These are phyloP conservation scores for Eulithis prunata DNA, from an alignment of 2,888 invertebrate species.

Conservation along the genomic window DNA sequence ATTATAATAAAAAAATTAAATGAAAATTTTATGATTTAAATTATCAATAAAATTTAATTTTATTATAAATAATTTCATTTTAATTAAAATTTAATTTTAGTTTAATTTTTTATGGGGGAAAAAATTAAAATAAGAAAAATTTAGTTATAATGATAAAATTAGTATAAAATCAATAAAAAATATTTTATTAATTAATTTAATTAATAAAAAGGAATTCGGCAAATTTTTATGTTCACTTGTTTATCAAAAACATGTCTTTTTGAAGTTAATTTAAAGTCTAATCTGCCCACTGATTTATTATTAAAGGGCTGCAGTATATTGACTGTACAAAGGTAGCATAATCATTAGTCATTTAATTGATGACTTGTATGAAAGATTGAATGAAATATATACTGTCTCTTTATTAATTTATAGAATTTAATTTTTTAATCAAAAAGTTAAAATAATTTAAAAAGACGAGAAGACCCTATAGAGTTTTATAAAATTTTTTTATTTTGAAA, in stretches of 20 bases:
- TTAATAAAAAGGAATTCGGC: constrained; percentile 86
- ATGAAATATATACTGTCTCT: constrained; percentile 87
- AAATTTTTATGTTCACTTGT: constrained; percentile 87
- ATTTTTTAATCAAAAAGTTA: constrained; percentile 86
- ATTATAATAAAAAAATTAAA: constrained; percentile 71
- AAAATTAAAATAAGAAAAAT: constrained; percentile 72
- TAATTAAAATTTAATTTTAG: constrained; percentile 57
- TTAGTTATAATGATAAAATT: constrained; percentile 85
- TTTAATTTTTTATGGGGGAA: constrained; percentile 75
- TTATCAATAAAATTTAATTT: constrained; percentile 82
- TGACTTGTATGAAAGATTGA: constrained; percentile 90
- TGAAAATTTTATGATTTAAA: constrained; percentile 83
- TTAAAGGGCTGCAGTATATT: constrained; percentile 92
- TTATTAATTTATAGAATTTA: constrained; percentile 67
- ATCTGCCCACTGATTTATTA: constrained; percentile 88
- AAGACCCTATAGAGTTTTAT: constrained; percentile 91
- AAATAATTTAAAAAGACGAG: constrained; percentile 88
- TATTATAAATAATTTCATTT: constrained; percentile 73
- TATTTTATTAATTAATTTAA: constrained; percentile 57
- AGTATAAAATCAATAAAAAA: constrained; percentile 69
- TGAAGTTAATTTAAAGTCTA: constrained; percentile 85
- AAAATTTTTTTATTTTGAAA: constrained; percentile 61
- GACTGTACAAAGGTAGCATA: constrained; percentile 93
- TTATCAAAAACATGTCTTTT: constrained; percentile 92
- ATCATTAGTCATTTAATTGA: constrained; percentile 90